Evolutionary conservation across 2,888 invertebrate species (phyloP).

Genomic region (Aleiodes alternator): DNA sequence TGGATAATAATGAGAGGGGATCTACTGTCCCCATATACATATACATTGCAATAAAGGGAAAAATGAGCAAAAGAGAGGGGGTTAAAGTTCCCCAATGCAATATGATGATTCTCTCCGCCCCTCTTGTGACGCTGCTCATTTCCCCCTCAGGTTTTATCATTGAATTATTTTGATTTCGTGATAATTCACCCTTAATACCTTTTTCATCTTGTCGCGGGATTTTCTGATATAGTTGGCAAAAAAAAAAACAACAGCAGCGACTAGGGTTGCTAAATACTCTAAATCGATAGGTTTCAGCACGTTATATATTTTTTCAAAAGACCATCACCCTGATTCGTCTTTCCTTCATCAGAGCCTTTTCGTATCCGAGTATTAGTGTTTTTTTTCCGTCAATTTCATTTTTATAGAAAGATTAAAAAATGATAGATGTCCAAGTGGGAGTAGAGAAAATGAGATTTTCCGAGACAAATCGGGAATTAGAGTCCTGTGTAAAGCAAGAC

Average conservation of each 20-base stretch:
- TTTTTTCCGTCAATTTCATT: conserved; percentile 4
- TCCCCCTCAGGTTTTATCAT: conserved; percentile 64
- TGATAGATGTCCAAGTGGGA: conserved; percentile 48
- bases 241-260: conserved; percentile 2
- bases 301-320: conserved; percentile 1
- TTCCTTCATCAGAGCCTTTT: not conserved
- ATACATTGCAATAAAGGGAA: not conserved
- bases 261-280: not conserved
- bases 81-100: conserved; percentile 1
- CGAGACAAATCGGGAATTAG: conserved; percentile 59
- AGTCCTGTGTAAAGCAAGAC: conserved; percentile 36
- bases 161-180: conserved; percentile 74
- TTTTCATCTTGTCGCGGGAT: conserved; percentile 48
- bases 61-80: conserved; percentile 38
- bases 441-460: conserved; percentile 57
- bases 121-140: conserved; percentile 61
- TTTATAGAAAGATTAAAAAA: not conserved
- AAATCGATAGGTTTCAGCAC: conserved; percentile 4
- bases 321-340: not conserved
- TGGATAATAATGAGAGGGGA: conserved; percentile 45
- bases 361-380: not conserved
- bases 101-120: conserved; percentile 32
- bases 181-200: conserved; percentile 73
- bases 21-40: not conserved
- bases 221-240: not conserved